Evolutionary conservation across 1,140 invertebrate species (phyloP), one percentile per base, ranked within the genome.

Genomic region (Drosophila obscura): DNA sequence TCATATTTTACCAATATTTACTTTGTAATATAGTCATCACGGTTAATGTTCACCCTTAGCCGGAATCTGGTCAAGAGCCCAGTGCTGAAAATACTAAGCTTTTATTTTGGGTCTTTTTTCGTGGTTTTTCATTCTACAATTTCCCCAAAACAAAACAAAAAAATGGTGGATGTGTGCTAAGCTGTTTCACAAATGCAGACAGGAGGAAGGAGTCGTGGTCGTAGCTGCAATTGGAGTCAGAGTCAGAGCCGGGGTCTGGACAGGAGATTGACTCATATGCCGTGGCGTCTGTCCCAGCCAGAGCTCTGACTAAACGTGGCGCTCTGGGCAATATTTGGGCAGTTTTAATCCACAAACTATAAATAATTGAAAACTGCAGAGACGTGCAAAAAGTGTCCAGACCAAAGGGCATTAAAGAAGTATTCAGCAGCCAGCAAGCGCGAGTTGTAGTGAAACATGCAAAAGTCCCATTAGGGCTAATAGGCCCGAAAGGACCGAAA

Each of bases 341-440:
- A 81, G 73, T 81, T 77, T 80, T 80, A 80, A 81, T 81, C 66
- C 77, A 79, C 78, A 81, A 81, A 76, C 79, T 77, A 81, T 81
- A 81, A 81, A 81, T 81, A 79, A 81, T 79, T 80, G 63, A 81
- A 81, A 81, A 77, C 73, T 80, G 73, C 79, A 77, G 65, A 81
- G 63, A 77, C 77, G 77, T 79, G 79, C 77, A 79, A 79, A 76
- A 80, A 81, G 76, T 75, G 71, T 58, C 55, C 57, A 52, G 68
- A 53, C 52, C 58, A 66, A 66, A 62, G 52, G 52, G 68, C 64
- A 59, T 19, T 19, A 1, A 24, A 41, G 60, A 60, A 65, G 44
- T 45, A 62, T 62, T 39, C 66, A 66, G 58, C 53, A 77, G 45
- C 53, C 57, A 59, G 57, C 13, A 15, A 39, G 63, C 64, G 57